phyloP scores from a whole-genome alignment of 1,140 invertebrate genomes.

The Leptinotarsa texana region DNA sequence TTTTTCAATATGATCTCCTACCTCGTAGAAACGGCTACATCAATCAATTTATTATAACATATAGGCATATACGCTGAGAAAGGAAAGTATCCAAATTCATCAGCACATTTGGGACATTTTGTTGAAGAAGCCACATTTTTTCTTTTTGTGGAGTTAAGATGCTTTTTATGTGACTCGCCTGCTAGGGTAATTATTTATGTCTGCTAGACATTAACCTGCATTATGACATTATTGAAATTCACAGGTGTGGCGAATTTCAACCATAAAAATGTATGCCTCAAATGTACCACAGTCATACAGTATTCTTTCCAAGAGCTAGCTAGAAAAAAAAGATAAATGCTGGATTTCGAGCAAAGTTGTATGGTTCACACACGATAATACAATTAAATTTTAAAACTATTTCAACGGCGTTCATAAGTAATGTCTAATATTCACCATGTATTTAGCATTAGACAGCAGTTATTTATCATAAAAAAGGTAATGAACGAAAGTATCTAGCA shows the following conservation, averaged over 20 bases:
- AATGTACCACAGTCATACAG: conserved; percentile 40
- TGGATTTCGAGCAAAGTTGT: conserved; percentile 37
- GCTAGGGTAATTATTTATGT: conserved; percentile 31
- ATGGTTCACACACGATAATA: conserved; percentile 17
- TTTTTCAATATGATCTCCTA: too few relatives aligned
- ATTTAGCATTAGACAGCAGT: too few relatives aligned
- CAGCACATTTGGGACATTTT: conserved; percentile 29
- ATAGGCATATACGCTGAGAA: background rate
- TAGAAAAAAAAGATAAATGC: conserved; percentile 38
- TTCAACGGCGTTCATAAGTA: too few relatives aligned
- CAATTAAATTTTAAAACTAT: too few relatives aligned
- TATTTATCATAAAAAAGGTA: too few relatives aligned
- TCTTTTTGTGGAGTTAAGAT: conserved; percentile 28
- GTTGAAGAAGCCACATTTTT: conserved; percentile 29
- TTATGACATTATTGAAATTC: conserved; percentile 16
- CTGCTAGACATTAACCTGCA: conserved; percentile 11
- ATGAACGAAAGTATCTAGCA: too few relatives aligned
- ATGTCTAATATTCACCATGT: too few relatives aligned
- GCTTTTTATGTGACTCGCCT: conserved; percentile 39
- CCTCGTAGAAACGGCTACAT: too few relatives aligned
- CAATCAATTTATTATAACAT: too few relatives aligned
- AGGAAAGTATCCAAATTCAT: background rate
- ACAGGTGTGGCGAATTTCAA: conserved; percentile 41
- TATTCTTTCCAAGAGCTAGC: conserved; percentile 38
- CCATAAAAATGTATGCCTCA: conserved; percentile 37